Percentiles rank a stretch among this genome's conserved stretches.
Evolutionary conservation across 2,797 vertebrate genomes (phyloP).

Genomic region (Channallabes apus): DNA sequence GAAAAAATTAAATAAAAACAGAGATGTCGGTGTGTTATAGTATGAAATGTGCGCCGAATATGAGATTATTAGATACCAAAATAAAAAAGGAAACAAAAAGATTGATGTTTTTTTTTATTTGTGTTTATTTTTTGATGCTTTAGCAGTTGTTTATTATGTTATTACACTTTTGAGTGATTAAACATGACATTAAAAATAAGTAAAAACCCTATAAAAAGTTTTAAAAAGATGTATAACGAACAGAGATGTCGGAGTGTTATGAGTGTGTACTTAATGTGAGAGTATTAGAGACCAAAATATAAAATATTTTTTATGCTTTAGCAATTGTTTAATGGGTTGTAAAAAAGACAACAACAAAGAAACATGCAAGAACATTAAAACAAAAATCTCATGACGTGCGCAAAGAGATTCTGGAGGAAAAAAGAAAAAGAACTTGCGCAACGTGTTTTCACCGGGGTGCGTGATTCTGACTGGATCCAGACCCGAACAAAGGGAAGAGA

Average conservation of each 20-base stretch:
- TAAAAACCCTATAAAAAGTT: too few relatives aligned
- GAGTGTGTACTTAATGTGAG: too few relatives aligned
- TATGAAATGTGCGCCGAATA: too few relatives aligned
- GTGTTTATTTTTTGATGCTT: background rate
- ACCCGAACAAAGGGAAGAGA: conserved; percentile 30
- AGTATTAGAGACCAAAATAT: too few relatives aligned
- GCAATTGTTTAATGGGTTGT: too few relatives aligned
- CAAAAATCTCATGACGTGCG: conserved; percentile 5
- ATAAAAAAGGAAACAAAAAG: too few relatives aligned
- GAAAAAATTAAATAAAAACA: background rate
- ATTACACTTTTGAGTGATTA: too few relatives aligned
- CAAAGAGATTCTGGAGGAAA: background rate
- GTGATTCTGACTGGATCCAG: conserved; percentile 34
- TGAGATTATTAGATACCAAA: background rate
- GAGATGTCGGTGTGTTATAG: background rate
- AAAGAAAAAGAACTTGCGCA: conserved; percentile 16
- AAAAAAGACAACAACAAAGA: too few relatives aligned
- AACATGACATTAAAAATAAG: too few relatives aligned
- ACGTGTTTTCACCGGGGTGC: conserved; percentile 12
- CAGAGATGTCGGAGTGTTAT: too few relatives aligned
- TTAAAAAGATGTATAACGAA: background rate
- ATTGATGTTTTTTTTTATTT: background rate
- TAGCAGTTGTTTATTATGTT: background rate
- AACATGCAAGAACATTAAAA: too few relatives aligned
- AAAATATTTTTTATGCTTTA: too few relatives aligned